Evolutionary conservation across 2,888 invertebrate species (phyloP).

Genomic region (Macaria notata): DNA sequence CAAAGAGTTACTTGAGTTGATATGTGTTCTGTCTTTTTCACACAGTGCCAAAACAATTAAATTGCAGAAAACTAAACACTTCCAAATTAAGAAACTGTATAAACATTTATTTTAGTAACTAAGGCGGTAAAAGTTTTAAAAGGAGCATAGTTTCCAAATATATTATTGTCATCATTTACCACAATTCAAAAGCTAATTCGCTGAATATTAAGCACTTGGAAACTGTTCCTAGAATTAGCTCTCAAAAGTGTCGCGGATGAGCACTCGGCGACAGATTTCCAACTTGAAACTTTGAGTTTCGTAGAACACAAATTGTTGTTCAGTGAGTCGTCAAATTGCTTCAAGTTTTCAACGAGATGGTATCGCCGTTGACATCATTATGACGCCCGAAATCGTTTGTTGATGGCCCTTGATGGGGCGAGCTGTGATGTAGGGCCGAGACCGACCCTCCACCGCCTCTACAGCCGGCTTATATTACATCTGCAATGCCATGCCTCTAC

Average conservation of each 20-base stretch:
- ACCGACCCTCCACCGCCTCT: slow-evolving; percentile 10
- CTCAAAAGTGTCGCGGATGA: neutral
- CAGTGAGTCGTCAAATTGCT: slow-evolving; percentile 6
- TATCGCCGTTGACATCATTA: slow-evolving; percentile 25
- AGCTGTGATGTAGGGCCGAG: slow-evolving; percentile 11
- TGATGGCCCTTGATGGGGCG: slow-evolving; percentile 24
- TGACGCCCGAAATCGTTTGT: slow-evolving; percentile 26
- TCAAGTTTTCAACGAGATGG: slow-evolving; percentile 16
- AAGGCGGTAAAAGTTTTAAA: too few species aligned
- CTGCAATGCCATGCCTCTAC: neutral
- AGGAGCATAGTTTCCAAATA: too few species aligned
- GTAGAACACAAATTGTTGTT: slow-evolving; percentile 2
- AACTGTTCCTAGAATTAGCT: neutral
- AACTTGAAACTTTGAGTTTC: neutral
- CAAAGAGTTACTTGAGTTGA: too few species aligned
- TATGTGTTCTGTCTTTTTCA: too few species aligned
- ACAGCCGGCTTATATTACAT: slow-evolving; percentile 17
- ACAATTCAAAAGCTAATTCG: too few species aligned
- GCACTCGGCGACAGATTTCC: neutral
- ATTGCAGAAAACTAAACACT: too few species aligned
- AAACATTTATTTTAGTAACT: too few species aligned
- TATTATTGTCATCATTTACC: too few species aligned
- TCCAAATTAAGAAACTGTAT: too few species aligned
- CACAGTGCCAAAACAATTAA: too few species aligned
- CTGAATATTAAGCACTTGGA: too few species aligned